phyloP scores from a whole-genome alignment of 1,140 invertebrate species.

The Stenopsyche tienmushanensis region DNA sequence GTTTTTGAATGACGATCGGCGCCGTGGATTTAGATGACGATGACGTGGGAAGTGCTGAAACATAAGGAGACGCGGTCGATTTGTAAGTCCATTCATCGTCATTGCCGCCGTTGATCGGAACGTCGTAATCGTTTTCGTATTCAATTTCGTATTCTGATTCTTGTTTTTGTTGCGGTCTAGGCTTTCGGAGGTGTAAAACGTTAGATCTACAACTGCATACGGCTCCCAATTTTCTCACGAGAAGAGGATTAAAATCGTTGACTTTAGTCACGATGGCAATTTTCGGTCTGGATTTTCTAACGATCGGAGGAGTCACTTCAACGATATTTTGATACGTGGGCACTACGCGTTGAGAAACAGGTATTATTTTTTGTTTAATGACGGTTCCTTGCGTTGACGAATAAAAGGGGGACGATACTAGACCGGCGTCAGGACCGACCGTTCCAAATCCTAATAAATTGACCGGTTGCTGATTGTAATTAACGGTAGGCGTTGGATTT shows the following conservation, averaged over 20 bases:
- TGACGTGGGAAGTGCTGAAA: slow-evolving; percentile 7
- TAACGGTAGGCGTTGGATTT: slow-evolving; percentile 41
- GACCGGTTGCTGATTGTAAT: slow-evolving; percentile 43
- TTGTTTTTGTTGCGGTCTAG: slow-evolving; percentile 45
- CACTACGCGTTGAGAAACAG: slow-evolving; percentile 41
- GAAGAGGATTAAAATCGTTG: slow-evolving; percentile 67
- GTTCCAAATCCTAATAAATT: slow-evolving; percentile 49
- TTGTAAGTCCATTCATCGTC: slow-evolving; percentile 44
- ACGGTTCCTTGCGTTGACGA: slow-evolving; percentile 42
- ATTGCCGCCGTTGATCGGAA: slow-evolving; percentile 46
- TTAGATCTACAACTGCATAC: slow-evolving; percentile 73
- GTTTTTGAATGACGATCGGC: slow-evolving; percentile 43
- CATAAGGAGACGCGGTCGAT: slow-evolving; percentile 39
- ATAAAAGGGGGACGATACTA: slow-evolving; percentile 44
- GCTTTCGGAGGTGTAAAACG: slow-evolving; percentile 57
- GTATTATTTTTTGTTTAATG: slow-evolving; percentile 14
- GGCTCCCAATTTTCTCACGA: slow-evolving; percentile 69
- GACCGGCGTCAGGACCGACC: slow-evolving; percentile 48
- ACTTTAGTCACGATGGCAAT: slow-evolving; percentile 64
- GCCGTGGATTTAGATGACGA: slow-evolving; percentile 31
- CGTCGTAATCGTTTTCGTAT: slow-evolving; percentile 44
- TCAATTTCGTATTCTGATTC: slow-evolving; percentile 46
- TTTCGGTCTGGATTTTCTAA: slow-evolving; percentile 51
- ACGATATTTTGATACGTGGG: slow-evolving; percentile 49
- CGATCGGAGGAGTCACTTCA: slow-evolving; percentile 45